A percentile compares a stretch with the other conserved stretches of the same genome.
Conservation (phyloP, 2,888 invertebrate genomes). For the Cancer borealis region DNA sequence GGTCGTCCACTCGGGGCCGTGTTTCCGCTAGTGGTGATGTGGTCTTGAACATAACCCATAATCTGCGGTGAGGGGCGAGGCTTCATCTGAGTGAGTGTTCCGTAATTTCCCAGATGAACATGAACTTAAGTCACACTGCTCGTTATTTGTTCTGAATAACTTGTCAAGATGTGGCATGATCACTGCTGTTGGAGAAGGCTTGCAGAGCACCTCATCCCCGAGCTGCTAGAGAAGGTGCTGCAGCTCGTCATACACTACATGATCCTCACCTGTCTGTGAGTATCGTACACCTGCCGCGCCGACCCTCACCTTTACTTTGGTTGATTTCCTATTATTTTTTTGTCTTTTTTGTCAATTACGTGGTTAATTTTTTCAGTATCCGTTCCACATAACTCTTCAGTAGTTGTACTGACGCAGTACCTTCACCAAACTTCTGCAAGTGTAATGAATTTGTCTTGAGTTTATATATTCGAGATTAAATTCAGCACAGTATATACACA, state of each 20-base stretch:
- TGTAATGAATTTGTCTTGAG: neutral
- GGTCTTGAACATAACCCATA: neutral
- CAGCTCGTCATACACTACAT: constrained; percentile 67
- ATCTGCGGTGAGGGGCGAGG: neutral
- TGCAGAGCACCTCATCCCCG: constrained; percentile 64
- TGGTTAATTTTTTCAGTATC: neutral
- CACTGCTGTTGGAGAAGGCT: constrained; percentile 62
- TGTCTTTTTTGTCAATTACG: neutral
- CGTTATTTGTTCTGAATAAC: constrained; percentile 58
- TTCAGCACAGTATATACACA: neutral
- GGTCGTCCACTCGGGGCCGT: neutral
- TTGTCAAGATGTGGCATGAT: constrained; percentile 66
- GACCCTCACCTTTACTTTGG: neutral
- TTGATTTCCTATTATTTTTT: neutral
- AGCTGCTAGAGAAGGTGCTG: constrained; percentile 67
- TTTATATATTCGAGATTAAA: neutral
- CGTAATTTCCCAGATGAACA: neutral
- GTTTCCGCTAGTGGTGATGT: neutral
- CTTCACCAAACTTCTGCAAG: neutral
- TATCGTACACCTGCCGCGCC: constrained; percentile 22
- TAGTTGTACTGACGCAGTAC: neutral
- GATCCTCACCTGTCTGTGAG: constrained; percentile 68
- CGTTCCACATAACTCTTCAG: neutral
- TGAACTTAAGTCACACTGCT: constrained; percentile 53
- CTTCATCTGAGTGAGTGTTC: neutral